These are phyloP conservation scores for Greenwoodochromis staneri DNA, from an alignment of 2,113 vertebrate species.

Conservation along the genomic window DNA sequence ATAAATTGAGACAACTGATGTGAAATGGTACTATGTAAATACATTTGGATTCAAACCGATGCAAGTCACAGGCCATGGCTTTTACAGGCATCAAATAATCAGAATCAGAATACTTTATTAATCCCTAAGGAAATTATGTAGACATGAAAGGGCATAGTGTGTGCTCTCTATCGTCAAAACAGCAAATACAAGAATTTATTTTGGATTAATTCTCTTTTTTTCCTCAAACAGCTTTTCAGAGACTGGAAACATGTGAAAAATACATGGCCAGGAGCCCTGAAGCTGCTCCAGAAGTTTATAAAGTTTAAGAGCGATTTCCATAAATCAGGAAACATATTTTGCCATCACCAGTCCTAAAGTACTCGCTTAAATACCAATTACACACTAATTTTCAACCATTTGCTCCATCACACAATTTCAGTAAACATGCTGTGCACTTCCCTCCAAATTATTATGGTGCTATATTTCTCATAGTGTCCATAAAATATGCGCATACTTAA, in stretches of 20 bases:
- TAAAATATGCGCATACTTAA: not conserved
- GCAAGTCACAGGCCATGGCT: not conserved
- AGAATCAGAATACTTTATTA: not conserved
- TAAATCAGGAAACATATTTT: not conserved
- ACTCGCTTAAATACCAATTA: not conserved
- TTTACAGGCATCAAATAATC: not conserved
- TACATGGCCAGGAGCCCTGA: not conserved
- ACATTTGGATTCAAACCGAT: not conserved
- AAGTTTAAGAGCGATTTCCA: not conserved
- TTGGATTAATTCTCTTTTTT: not conserved
- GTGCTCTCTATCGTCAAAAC: not conserved
- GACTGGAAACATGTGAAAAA: not conserved
- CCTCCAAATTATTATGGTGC: not conserved
- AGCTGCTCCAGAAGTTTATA: not conserved
- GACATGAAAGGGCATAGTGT: accelerated
- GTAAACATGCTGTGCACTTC: not conserved
- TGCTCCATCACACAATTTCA: not conserved
- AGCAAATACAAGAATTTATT: not conserved
- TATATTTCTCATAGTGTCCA: not conserved
- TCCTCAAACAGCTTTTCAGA: not conserved
- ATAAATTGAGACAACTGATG: not conserved
- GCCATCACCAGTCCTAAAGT: not conserved
- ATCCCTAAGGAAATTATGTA: not conserved
- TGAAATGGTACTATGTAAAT: not conserved
- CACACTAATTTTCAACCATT: not conserved